Base-by-base conservation (phyloP, 2,888 invertebrate genomes). In the Epistrophe grossulariae region DNA sequence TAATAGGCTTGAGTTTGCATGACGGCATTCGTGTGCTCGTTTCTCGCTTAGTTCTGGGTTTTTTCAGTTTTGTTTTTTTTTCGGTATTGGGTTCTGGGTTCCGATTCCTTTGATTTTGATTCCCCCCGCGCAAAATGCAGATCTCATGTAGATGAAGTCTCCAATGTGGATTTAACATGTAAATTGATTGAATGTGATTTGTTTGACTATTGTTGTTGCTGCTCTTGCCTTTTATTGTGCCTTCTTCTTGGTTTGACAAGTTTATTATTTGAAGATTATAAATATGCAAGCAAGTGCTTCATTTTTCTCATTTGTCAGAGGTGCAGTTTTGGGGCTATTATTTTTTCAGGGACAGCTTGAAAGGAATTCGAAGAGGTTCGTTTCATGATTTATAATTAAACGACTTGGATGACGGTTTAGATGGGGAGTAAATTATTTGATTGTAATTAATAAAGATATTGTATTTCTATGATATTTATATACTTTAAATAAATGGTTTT, bases 1-100 rank as follows among this genome's bases (percentile, higher is more conserved):
- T 88, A 88, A 87, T 87, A 87, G 87, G 82, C 45, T 81, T 70
- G 70, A 73, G 68, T 85, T 70, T 74, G 79, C 59, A 87, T 82
- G 87, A 79, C 72, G 82, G 79, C 59, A 60, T 24, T 73, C 80
- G 77, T 78, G 79, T 59, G 71, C 62, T 74, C 66, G 68, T 55
- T 40, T 52, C 73, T 72, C 40, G 66, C 38, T 68, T 35, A 19
- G 8, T 62, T 60, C 43, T 50, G 52, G 52, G 24, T 13, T 3
- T 38, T 38, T 17, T 38, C 1, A 19, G 6, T 55, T 55, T 24
- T 24, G 24, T 28, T 31, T 55, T 55, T 24, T 24, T 1, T 28
- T 31, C 0, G 4, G 55, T 62, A 43, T 24, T 15, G 15, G 60
- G 35, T 57, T 57, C 15, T 40, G 17, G 17, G n/a, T 6, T 62